These are phyloP conservation scores for Acropora tenuis DNA, from an alignment of 64 coral and sea anemone species.

Conservation along the genomic window DNA sequence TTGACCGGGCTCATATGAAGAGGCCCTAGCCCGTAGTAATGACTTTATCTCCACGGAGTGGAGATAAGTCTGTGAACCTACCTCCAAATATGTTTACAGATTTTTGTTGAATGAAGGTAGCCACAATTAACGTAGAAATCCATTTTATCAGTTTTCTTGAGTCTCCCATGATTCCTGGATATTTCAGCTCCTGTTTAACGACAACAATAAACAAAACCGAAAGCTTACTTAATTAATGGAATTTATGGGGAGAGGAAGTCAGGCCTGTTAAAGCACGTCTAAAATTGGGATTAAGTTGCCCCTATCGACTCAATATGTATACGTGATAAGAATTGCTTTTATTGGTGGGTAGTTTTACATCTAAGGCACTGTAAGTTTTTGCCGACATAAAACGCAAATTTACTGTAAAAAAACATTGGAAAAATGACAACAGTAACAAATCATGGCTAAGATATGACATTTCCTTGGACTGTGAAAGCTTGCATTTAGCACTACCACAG, in stretches of 20 bases:
- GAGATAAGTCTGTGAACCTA: not conserved
- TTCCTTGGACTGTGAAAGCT: not conserved
- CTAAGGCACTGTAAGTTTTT: not conserved
- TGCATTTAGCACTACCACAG: not conserved
- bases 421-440: not conserved
- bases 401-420: not conserved
- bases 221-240: not conserved
- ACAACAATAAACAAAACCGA: not conserved
- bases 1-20: no score
- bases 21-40: not conserved
- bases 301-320: not conserved
- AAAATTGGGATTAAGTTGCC: not conserved
- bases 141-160: not conserved
- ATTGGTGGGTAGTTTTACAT: not conserved
- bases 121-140: not conserved
- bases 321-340: not conserved
- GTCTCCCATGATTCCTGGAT: not conserved
- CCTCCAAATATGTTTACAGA: constrained; percentile 5
- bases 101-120: not conserved
- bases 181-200: constrained; percentile 7
- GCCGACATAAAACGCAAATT: not conserved
- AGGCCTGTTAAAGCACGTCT: not conserved
- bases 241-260: not conserved
- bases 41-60: not conserved
- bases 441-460: not conserved